Evolutionary conservation across 2,888 invertebrate genomes (phyloP), one percentile per base, ranked within the genome.

Genomic region (Pyralis farinalis): DNA sequence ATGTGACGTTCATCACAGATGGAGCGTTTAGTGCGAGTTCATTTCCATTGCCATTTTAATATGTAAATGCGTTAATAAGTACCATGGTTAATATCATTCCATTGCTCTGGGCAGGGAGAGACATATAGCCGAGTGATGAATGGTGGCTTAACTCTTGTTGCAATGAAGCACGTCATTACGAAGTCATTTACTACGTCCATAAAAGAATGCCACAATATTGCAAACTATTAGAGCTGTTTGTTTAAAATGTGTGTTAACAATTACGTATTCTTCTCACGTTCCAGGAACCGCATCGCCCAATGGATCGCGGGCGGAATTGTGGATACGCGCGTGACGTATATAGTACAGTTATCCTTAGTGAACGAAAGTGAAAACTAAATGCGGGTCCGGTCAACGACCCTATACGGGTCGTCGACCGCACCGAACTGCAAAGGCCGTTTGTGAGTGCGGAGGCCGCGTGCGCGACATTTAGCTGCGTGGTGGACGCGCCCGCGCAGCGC

Each of bases 351-450:
- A 88, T 88, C 87, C 88, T 88, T 87, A 83, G 81, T 77, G 71
- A 85, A 86, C 77, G 88, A 88, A 88, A 88, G 88, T 88, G 88
- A 88, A 88, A 88, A 86, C 83, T 84, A 83, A 81, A 84, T 80
- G 81, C 78, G 77, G 79, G 80, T 60, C 62, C 76, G 86, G 85
- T 81, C 85, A 78, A 66, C 71, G 82, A 86, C 77, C 87, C 70
- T 67, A 51, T 52, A 55, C 61, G 77, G 87, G 83, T 87, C 87
- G 79, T 75, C 72, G 87, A 86, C 88, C 87, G 86, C 75, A 61
- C 80, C 83, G 75, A 84, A 86, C 86, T 85, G 86, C 87, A 87
- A 88, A 88, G 88, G 88, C 87, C 88, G 87, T 87, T 85, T 78
- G 86, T 77, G 84, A 80, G 77, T 78, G 81, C 76, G 79, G 87